These are phyloP conservation scores for Aethina tumida DNA, from an alignment of 1,140 invertebrate species.

Conservation along the genomic window DNA sequence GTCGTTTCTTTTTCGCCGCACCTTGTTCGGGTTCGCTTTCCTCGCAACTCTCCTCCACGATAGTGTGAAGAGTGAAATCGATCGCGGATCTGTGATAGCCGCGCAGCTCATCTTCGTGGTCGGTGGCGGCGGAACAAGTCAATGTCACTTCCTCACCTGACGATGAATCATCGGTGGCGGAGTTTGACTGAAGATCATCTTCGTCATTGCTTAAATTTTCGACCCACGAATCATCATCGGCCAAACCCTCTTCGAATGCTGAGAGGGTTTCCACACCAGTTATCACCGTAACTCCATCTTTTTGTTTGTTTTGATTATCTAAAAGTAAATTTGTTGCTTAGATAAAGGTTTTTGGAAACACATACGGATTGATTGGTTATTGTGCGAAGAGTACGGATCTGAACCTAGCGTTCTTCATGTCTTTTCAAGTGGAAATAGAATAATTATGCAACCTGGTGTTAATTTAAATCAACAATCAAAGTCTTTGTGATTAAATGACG, in stretches of 20 bases:
- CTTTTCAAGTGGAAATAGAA: too few relatives aligned
- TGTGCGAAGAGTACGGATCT: too few relatives aligned
- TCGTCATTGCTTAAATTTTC: conserved; percentile 68
- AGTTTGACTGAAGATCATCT: conserved; percentile 46
- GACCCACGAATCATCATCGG: conserved; percentile 81
- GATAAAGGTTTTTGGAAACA: too few relatives aligned
- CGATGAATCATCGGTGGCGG: conserved; percentile 46
- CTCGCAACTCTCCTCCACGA: conserved; percentile 88
- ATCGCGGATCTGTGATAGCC: conserved; percentile 71
- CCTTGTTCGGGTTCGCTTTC: conserved; percentile 70
- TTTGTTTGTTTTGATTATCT: conserved; percentile 17
- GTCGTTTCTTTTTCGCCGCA: conserved; percentile 44
- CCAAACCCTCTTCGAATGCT: conserved; percentile 68
- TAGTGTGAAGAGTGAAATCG: conserved; percentile 86
- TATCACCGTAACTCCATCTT: conserved; percentile 48
- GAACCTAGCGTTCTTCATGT: too few relatives aligned
- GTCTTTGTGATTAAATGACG: too few relatives aligned
- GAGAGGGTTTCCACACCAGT: conserved; percentile 53
- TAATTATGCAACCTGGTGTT: too few relatives aligned
- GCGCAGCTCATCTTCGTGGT: conserved; percentile 69
- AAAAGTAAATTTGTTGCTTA: conserved; percentile 5
- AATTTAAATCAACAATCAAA: too few relatives aligned
- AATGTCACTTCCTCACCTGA: conserved; percentile 45
- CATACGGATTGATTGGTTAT: too few relatives aligned
- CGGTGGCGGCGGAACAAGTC: conserved; percentile 41